Percentiles rank a stretch among this genome's conserved stretches.
Evolutionary conservation across 2,888 invertebrate species (phyloP).

Genomic region (Gymnosoma rotundatum): DNA sequence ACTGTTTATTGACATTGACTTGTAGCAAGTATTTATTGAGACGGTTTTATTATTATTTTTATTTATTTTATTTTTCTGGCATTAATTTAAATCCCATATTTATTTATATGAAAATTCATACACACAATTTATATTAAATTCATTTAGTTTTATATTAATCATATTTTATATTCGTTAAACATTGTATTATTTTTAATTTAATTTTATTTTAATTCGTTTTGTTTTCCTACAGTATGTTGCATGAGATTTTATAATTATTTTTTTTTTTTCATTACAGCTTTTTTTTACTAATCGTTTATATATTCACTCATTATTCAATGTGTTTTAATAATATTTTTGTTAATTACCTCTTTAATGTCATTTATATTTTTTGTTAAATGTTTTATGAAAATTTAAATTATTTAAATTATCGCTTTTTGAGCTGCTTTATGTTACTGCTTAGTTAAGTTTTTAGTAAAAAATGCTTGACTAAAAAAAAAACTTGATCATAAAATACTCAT

Average conservation of each 20-base stretch:
- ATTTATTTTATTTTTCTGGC: slow-evolving; percentile 4
- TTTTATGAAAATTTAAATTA: slow-evolving; percentile 23
- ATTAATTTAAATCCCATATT: slow-evolving; percentile 46
- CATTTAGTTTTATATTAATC: slow-evolving; percentile 49
- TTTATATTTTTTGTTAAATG: slow-evolving; percentile 51
- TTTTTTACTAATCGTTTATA: slow-evolving; percentile 74
- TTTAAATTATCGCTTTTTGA: slow-evolving; percentile 11
- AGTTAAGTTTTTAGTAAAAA: slow-evolving; percentile 69
- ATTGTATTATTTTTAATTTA: slow-evolving; percentile 53
- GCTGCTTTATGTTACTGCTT: slow-evolving; percentile 60
- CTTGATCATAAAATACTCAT: slow-evolving; percentile 82
- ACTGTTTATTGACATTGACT: slow-evolving; percentile 53
- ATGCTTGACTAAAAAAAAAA: slow-evolving; percentile 82
- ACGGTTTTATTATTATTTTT: background rate
- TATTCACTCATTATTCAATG: slow-evolving; percentile 47
- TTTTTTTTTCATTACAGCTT: slow-evolving; percentile 81
- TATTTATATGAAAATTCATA: slow-evolving; percentile 32
- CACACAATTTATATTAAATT: slow-evolving; percentile 48
- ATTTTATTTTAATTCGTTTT: slow-evolving; percentile 20
- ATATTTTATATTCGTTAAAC: slow-evolving; percentile 43
- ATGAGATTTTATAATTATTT: slow-evolving; percentile 82
- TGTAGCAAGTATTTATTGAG: background rate
- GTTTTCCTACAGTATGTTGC: slow-evolving; percentile 79
- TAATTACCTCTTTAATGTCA: slow-evolving; percentile 48
- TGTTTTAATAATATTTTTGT: slow-evolving; percentile 24